phyloP scores from a whole-genome alignment of 2,888 invertebrate species.

The Drosophila ustulata region DNA sequence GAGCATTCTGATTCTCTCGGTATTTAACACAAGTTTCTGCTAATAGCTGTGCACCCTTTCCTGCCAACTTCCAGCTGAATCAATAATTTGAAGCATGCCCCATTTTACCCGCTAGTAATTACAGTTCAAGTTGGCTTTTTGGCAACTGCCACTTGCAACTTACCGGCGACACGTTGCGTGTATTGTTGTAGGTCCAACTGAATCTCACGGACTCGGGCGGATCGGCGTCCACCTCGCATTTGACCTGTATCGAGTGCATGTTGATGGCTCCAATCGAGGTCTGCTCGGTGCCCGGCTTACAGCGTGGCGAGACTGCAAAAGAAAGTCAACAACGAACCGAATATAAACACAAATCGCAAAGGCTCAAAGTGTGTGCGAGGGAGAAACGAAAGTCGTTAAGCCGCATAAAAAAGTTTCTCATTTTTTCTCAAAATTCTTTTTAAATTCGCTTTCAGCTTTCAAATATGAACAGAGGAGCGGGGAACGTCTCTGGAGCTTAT shows the following conservation, averaged over 20 bases:
- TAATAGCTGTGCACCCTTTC: conserved; percentile 53
- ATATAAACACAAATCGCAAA: conserved; percentile 24
- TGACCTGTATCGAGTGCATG: conserved; percentile 90
- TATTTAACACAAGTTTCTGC: conserved; percentile 77
- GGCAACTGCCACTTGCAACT: conserved; percentile 59
- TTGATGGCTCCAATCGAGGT: conserved; percentile 90
- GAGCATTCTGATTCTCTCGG: conserved; percentile 35
- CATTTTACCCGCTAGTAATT: conserved; percentile 48
- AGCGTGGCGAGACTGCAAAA: conserved; percentile 90
- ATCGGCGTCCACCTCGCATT: conserved; percentile 93
- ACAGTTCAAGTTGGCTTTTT: conserved; percentile 16
- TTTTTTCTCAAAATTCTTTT: conserved; percentile 6
- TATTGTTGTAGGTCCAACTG: conserved; percentile 94
- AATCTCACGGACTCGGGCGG: conserved; percentile 90
- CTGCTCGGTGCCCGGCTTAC: conserved; percentile 89
- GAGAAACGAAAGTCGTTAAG: conserved; percentile 38
- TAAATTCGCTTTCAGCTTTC: conserved; percentile 29
- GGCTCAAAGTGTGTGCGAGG: conserved; percentile 21
- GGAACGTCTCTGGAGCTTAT: conserved; percentile 37
- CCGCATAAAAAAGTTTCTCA: conserved; percentile 35
- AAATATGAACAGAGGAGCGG: conserved; percentile 21
- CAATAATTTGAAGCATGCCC: conserved; percentile 36
- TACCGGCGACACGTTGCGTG: conserved; percentile 91
- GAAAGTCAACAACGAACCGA: neutral
- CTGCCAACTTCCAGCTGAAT: conserved; percentile 31